Base-by-base conservation (phyloP, 2,113 vertebrate species). In the Channa maculata region DNA sequence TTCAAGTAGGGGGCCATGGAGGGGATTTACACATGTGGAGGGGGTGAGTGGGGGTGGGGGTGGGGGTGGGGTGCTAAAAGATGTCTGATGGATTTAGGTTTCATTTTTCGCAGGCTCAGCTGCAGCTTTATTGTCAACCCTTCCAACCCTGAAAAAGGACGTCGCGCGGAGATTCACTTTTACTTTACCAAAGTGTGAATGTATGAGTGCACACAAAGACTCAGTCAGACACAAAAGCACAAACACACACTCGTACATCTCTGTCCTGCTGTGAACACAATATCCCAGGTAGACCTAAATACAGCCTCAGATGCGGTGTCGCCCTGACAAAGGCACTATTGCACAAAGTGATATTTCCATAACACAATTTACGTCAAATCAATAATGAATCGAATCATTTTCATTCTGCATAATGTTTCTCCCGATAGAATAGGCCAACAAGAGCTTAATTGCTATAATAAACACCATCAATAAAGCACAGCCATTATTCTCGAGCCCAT, bases 371-470 rank as follows among this genome's bases (percentile, higher is more conserved):
- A 87, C 54, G 80, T 85, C 70, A 38, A 73, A 88, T 89, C 89
- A 33, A 91, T 92, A 87, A 81, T 68, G 36, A 79, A 91, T 92
- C 86, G 85, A 92, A 90, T 86, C 67, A 70, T 87, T 90, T 91
- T 88, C 88, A 86, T 89, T 81, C 69, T 67, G 85, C 84, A 81
- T 90, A 86, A 90, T 82, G 86, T 75, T 62, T 80, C 86, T 84
- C 82, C 59, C 76, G 36, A 80, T 80, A 80, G 77, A 65, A 72
- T 14, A 57, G 63, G 70, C 80, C 82, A 72, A 80, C 72, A 38
- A 65, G 50, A 76, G 79, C 89, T 88, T 91, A 89, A 91, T 85
- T 88, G 87, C 86, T 68, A 75, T 84, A 89, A 91, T 91, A 91
- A 91, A 91, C 86, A 64, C 71, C 85, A 84, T 88, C 87, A 85